phyloP scores from a whole-genome alignment of 2,113 vertebrate species.

The Rhipidura dahli region DNA sequence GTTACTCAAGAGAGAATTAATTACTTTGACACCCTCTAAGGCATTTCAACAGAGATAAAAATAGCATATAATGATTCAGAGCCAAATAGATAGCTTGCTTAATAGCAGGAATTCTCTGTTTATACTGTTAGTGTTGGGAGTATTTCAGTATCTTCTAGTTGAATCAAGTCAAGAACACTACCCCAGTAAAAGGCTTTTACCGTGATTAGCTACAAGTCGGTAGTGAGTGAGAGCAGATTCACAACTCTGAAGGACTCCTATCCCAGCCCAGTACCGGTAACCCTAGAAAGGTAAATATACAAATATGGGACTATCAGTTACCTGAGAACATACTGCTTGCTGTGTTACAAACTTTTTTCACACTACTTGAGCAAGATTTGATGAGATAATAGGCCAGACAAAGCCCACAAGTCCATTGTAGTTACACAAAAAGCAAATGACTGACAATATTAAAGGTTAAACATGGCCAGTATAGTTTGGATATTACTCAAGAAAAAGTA shows the following conservation, averaged over 20 bases:
- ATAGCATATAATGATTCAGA: not conserved
- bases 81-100: not conserved
- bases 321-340: not conserved
- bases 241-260: constrained; percentile 96
- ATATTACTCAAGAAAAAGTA: not conserved
- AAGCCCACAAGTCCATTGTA: not conserved
- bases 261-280: constrained; percentile 96
- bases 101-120: not conserved
- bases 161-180: not conserved
- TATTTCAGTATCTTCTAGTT: not conserved
- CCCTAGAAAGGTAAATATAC: constrained; percentile 74
- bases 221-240: constrained; percentile 98
- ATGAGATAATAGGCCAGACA: not conserved
- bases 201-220: constrained; percentile 92
- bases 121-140: not conserved
- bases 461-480: not conserved
- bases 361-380: not conserved
- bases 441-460: not conserved
- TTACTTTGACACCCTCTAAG: not conserved
- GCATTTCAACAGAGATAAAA: not conserved
- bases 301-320: not conserved
- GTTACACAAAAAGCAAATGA: not conserved
- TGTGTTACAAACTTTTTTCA: not conserved
- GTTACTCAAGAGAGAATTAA: not conserved
- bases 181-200: constrained; percentile 65